Evolutionary conservation across 2,888 invertebrate species (phyloP).

Genomic region (Amphimallon solstitiale): DNA sequence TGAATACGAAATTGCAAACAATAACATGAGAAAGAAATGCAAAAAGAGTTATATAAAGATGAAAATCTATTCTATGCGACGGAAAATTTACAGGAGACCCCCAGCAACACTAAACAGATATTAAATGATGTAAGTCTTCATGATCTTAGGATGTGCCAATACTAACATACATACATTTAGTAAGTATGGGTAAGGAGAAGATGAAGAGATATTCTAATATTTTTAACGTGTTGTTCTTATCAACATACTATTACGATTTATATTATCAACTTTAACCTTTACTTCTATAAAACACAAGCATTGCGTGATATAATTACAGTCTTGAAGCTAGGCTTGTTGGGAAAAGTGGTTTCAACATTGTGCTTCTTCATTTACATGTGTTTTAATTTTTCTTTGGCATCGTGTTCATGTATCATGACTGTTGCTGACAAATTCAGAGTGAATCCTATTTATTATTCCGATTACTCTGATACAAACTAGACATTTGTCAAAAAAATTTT

Average conservation of each 20-base stretch:
- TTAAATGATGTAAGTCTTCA: conserved; percentile 23
- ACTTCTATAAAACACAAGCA: conserved; percentile 26
- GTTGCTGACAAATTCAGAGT: conserved; percentile 65
- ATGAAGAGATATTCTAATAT: not conserved
- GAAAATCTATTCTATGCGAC: not conserved
- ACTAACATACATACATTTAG: not conserved
- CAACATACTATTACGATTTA: conserved; percentile 1
- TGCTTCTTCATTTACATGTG: conserved; percentile 4
- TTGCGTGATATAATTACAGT: conserved; percentile 20
- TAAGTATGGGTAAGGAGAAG: conserved; percentile 4
- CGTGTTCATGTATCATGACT: conserved; percentile 49
- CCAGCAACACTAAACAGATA: conserved; percentile 15
- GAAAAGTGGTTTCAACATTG: not conserved
- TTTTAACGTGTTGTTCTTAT: conserved; percentile 13
- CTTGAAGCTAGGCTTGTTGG: not conserved
- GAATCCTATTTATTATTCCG: conserved; percentile 75
- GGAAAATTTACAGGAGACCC: conserved; percentile 7
- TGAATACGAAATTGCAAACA: not conserved
- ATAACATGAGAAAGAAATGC: conserved; percentile 34
- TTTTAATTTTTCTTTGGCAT: not conserved
- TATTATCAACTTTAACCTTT: conserved; percentile 36
- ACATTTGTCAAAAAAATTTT: not conserved
- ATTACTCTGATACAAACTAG: conserved; percentile 71
- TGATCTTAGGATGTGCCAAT: not conserved
- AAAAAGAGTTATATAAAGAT: conserved; percentile 28